Percentiles rank a stretch among this genome's conserved stretches.
These are phyloP conservation scores for Whitmania pigra DNA, from an alignment of 1,140 invertebrate genomes.

Conservation along the genomic window DNA sequence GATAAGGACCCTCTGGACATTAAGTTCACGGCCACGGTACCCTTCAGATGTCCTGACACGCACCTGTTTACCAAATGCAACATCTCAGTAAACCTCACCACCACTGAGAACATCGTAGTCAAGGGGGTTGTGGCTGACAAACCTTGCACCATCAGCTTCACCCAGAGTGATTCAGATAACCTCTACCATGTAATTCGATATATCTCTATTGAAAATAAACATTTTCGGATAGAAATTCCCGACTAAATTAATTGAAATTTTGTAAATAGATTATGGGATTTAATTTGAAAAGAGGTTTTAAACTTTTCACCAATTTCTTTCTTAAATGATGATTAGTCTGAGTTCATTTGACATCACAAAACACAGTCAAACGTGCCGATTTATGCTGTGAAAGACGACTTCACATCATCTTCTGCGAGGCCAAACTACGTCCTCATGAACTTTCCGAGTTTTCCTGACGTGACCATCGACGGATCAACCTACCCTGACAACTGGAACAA, in stretches of 20 bases:
- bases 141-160: not conserved
- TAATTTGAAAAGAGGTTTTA: no score
- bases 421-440: constrained; percentile 4
- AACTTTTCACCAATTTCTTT: no score
- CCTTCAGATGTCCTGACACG: not conserved
- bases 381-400: not conserved
- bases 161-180: no score
- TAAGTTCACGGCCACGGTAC: not conserved
- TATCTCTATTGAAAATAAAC: no score
- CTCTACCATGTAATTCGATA: no score
- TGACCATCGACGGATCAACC: not conserved
- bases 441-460: not conserved
- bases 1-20: constrained; percentile 1
- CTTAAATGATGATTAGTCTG: no score
- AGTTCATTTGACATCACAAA: no score
- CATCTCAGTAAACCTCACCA: not conserved
- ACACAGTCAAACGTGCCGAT: not conserved
- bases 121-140: not conserved
- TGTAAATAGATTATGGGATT: no score
- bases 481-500: constrained; percentile 11
- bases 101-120: not conserved
- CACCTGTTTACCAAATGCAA: not conserved
- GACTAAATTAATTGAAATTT: no score
- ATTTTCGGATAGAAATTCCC: no score
- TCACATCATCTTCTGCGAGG: not conserved